Evolutionary conservation across 2,797 vertebrate species (phyloP), one percentile per base, ranked within the genome.

Genomic region (Gouania willdenowi): DNA sequence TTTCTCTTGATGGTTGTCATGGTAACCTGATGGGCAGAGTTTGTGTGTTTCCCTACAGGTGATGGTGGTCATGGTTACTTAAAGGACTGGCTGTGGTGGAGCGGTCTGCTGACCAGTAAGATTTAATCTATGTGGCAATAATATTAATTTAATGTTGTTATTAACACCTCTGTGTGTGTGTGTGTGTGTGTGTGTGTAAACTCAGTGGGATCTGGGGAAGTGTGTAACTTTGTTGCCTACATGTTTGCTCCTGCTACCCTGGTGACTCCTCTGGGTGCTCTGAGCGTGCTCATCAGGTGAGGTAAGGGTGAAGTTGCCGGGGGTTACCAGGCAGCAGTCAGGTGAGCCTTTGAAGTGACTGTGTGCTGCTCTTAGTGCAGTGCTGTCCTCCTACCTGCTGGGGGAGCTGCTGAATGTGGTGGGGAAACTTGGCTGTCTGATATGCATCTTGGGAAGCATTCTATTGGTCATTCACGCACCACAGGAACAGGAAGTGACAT

Each of bases 31-130:
- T n/a, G n/a, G n/a, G 5, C 20, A 5, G 6, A 6, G 1, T 20
- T 5, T 20, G 19, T 2, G 20, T 41, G 23, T 46, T 15, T 49
- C 36, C 63, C 25, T 52, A 8, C 5, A 98, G 94, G 94, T 62
- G 92, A 96, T 0, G 95, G 96, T 44, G 95, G 96, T 26, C 92
- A 94, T 0, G 93, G 94, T 5, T 98, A 98, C 81, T 86, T 98
- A 27, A 97, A 90, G 68, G 94, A 98, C 66, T 87, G 90, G 74
- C 75, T 97, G 50, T 98, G 96, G 96, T 98, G 96, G 95, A 90
- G 91, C 26, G 95, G 96, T 41, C 83, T 98, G 33, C 45, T 97
- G 37, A 95, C 94, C 47, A 98, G 96, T 98, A 87, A 93, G 63
- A 14, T n/a, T n/a, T n/a, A n/a, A n/a, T n/a, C n/a, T n/a, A n/a